These are phyloP conservation scores for Trilocha varians DNA, from an alignment of 2,888 invertebrate species.

Conservation along the genomic window DNA sequence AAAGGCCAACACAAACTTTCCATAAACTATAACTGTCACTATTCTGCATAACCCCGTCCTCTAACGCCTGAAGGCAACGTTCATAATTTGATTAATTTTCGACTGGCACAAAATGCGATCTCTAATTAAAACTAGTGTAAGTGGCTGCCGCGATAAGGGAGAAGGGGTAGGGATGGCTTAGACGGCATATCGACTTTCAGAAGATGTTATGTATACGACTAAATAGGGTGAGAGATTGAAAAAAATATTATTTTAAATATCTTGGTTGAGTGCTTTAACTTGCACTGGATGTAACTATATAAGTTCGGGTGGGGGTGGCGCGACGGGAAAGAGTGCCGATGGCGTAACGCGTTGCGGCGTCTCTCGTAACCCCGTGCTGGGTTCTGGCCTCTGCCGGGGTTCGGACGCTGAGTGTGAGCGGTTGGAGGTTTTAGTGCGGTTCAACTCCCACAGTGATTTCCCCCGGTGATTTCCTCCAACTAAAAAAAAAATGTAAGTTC, in stretches of 20 bases:
- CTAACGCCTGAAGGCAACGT: constrained; percentile 37
- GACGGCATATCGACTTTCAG: constrained; percentile 30
- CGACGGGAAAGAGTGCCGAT: too few species aligned
- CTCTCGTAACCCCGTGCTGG: too few species aligned
- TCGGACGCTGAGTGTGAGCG: too few species aligned
- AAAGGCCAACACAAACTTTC: too few species aligned
- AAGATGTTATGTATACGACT: constrained; percentile 11
- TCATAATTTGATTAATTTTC: constrained; percentile 71
- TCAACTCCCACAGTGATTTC: too few species aligned
- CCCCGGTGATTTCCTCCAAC: too few species aligned
- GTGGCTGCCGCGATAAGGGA: constrained; percentile 65
- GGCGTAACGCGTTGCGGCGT: too few species aligned
- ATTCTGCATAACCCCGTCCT: constrained; percentile 25
- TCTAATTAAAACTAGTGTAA: constrained; percentile 71
- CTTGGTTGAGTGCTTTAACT: neutral
- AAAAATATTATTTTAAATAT: neutral
- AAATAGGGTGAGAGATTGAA: constrained; percentile 13
- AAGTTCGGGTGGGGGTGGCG: too few species aligned
- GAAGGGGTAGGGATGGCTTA: constrained; percentile 31
- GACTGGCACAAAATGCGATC: constrained; percentile 61
- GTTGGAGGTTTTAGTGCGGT: too few species aligned
- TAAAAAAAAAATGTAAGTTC: too few species aligned
- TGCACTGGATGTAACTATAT: neutral
- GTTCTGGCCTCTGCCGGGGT: too few species aligned
- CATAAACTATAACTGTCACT: neutral